phyloP scores from a whole-genome alignment of 2,888 invertebrate species.

The Chrysomela aeneicollis region DNA sequence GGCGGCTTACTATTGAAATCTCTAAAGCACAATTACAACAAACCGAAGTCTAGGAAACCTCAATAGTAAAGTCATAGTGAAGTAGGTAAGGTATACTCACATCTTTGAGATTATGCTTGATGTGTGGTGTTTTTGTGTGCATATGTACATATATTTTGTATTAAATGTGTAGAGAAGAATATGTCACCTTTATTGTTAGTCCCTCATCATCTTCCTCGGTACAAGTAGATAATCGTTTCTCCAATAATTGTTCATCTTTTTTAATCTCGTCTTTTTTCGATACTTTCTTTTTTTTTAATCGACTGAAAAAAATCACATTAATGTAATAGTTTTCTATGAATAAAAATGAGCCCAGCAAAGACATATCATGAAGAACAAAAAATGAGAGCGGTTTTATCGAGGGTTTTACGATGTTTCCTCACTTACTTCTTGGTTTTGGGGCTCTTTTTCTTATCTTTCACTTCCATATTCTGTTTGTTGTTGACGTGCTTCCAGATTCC shows the following conservation, averaged over 20 bases:
- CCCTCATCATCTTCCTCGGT: slow-evolving; percentile 83
- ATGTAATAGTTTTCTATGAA: too few species aligned
- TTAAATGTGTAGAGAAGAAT: slow-evolving; percentile 52
- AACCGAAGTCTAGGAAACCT: too few species aligned
- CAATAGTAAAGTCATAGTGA: too few species aligned
- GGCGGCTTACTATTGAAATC: too few species aligned
- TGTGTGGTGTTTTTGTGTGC: background rate
- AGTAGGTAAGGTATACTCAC: too few species aligned
- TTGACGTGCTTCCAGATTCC: slow-evolving; percentile 95
- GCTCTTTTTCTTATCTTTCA: slow-evolving; percentile 57
- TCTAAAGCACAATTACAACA: too few species aligned
- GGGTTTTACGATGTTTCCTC: background rate
- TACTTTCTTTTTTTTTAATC: slow-evolving; percentile 71
- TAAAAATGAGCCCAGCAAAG: too few species aligned
- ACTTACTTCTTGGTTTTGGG: slow-evolving; percentile 43
- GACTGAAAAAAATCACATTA: too few species aligned
- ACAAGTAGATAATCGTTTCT: slow-evolving; percentile 83
- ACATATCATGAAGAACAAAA: too few species aligned
- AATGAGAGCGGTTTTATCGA: too few species aligned
- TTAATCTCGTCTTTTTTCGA: slow-evolving; percentile 71
- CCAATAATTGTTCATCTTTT: slow-evolving; percentile 61
- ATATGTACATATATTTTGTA: slow-evolving; percentile 21
- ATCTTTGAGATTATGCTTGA: background rate
- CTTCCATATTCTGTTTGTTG: slow-evolving; percentile 65
- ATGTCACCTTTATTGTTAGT: slow-evolving; percentile 70